Evolutionary conservation across 2,888 invertebrate species (phyloP), one percentile per base, ranked within the genome.

Genomic region (Dolichomitus sp.): DNA sequence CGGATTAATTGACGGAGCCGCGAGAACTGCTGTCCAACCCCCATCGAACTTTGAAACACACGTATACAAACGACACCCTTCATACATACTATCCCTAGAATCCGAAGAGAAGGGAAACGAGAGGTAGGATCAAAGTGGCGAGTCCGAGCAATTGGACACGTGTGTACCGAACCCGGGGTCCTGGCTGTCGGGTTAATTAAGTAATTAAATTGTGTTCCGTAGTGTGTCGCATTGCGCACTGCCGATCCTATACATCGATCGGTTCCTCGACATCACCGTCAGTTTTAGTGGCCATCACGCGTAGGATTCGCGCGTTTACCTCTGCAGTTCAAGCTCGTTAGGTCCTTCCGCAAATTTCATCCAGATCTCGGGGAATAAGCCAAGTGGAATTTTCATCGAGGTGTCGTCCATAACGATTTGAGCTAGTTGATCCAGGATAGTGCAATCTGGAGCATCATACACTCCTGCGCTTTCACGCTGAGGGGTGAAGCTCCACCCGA

Each of bases 141-240:
- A 79, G 63, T 83, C 52, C 75, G 72, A 68, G 61, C 80, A 63
- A 83, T 83, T 80, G 83, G 76, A 76, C 61, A 82, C 59, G 63
- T 33, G 42, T 61, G 59, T 66, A 68, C 57, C 75, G 57, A 76
- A 76, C 19, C 57, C 23, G 52, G 19, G 12, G n/a, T 19, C 61
- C 52, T 42, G 63, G 65, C 75, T 48, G 72, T 50, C 40, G 72
- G 80, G 66, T 83, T 80, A 83, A 80, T 83, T 76, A 83, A 80
- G 80, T 83, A 83, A 83, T 83, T 83, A 80, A 80, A 80, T 75
- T 63, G 77, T 50, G 75, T 54, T 76, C 61, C 72, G 80, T 72
- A 66, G 72, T 72, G 72, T 80, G 82, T 82, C 82, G 82, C 79
- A 82, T 79, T 82, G 82, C 79, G 79, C 79, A 66, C 70, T 40